A percentile compares a stretch with the other conserved stretches of the same genome.
Conservation (phyloP, 1,140 invertebrate genomes). For the Tribolium madens region DNA sequence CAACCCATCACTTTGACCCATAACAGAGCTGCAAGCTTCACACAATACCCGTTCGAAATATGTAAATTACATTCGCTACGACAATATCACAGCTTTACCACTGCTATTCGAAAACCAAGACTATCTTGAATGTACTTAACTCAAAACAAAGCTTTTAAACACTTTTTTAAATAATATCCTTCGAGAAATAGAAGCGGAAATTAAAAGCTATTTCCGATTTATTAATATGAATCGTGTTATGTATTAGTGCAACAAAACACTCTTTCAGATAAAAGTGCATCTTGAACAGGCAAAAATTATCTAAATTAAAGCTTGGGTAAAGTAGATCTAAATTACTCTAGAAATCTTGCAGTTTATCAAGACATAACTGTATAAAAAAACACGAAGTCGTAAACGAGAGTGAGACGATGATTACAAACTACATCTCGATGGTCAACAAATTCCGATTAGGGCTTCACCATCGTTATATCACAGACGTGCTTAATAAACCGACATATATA, state of each 20-base stretch:
- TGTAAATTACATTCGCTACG: conserved; percentile 1
- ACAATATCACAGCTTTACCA: not conserved
- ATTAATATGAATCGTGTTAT: not conserved
- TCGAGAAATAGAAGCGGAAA: not conserved
- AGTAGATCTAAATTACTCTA: too few species aligned
- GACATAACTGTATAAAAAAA: not conserved
- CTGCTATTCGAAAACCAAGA: not conserved
- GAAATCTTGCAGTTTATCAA: not conserved
- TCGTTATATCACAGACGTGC: conserved; percentile 23
- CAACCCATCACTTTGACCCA: conserved; percentile 1
- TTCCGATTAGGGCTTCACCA: not conserved
- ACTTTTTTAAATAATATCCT: conserved; percentile 18
- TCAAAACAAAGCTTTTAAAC: not conserved
- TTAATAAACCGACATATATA: conserved; percentile 9
- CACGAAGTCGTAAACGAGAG: conserved; percentile 15
- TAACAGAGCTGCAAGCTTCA: not conserved
- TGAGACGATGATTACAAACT: conserved; percentile 16
- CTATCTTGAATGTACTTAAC: conserved; percentile 16
- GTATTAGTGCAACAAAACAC: not conserved
- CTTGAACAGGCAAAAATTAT: not conserved
- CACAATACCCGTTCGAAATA: not conserved
- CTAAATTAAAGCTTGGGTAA: not conserved
- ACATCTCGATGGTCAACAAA: conserved; percentile 4
- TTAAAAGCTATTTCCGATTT: not conserved
- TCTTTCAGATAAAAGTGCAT: not conserved